Percentiles rank a stretch among this genome's conserved stretches.
Evolutionary conservation across 1,140 invertebrate genomes (phyloP).

Genomic region (Tetraneura akinire): DNA sequence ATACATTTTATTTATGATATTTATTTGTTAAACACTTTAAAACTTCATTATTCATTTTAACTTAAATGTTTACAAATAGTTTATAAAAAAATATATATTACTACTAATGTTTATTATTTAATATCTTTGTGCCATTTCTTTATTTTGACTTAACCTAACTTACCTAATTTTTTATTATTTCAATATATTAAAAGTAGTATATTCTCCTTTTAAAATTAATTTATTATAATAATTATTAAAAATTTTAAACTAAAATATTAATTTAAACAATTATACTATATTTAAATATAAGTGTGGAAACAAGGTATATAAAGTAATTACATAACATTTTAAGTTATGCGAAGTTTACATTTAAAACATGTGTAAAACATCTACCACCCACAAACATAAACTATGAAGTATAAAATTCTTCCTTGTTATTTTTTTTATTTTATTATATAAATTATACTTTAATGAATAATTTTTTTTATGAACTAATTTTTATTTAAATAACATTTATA

Average conservation of each 20-base stretch:
- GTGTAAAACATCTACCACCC: conserved; percentile 42
- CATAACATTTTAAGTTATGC: not conserved
- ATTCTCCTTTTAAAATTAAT: too few species aligned
- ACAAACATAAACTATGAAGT: conserved; percentile 12
- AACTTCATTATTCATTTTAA: conserved; percentile 27
- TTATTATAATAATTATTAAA: too few species aligned
- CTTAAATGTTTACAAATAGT: not conserved
- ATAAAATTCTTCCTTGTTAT: conserved; percentile 22
- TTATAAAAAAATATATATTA: not conserved
- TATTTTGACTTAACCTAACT: too few species aligned
- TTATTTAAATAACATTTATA: conserved; percentile 5
- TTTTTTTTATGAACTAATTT: conserved; percentile 13
- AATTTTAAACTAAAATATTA: too few species aligned
- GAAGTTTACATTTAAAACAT: not conserved
- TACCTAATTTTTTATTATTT: too few species aligned
- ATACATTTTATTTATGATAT: not conserved
- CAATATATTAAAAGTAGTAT: too few species aligned
- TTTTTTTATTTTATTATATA: not conserved
- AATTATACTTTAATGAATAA: not conserved
- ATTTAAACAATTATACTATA: not conserved
- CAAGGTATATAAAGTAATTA: not conserved
- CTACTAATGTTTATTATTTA: too few species aligned
- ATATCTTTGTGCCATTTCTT: too few species aligned
- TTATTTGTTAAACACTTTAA: not conserved
- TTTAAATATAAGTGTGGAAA: not conserved